phyloP scores from a whole-genome alignment of 2,888 invertebrate genomes.

The Prenolepis imparis region DNA sequence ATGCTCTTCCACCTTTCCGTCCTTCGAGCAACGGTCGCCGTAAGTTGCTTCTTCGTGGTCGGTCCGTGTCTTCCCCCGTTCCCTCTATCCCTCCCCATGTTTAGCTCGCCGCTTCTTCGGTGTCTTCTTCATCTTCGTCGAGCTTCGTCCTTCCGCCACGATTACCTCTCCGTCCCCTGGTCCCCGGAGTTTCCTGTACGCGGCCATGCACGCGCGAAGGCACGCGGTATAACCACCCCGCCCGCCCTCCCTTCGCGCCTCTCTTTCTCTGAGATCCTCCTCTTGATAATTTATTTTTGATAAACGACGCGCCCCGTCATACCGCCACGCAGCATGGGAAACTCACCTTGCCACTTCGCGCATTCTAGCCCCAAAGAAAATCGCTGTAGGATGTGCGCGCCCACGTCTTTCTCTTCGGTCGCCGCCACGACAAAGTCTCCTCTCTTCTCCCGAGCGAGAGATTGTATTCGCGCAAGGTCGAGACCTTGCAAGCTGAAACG shows the following conservation, averaged over 20 bases:
- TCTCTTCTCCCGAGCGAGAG: conserved; percentile 49
- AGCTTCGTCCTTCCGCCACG: conserved; percentile 40
- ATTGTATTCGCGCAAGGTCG: conserved; percentile 68
- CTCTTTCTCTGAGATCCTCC: conserved; percentile 30
- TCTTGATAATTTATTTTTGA: conserved; percentile 77
- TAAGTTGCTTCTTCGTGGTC: conserved; percentile 56
- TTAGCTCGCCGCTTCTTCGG: conserved; percentile 49
- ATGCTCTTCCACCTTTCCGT: conserved; percentile 81
- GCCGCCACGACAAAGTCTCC: conserved; percentile 17
- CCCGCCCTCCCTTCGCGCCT: conserved; percentile 13
- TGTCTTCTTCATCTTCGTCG: conserved; percentile 58
- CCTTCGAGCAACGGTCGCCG: conserved; percentile 67
- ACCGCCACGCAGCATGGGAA: conserved; percentile 68
- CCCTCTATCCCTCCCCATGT: conserved; percentile 45
- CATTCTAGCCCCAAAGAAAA: conserved; percentile 62
- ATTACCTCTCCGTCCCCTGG: conserved; percentile 42
- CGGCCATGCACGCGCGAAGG: conserved; percentile 64
- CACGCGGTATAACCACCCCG: conserved; percentile 42
- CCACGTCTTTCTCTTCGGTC: background rate
- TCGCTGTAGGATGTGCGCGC: conserved; percentile 64
- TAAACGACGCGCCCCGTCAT: conserved; percentile 70
- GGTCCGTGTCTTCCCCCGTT: conserved; percentile 49
- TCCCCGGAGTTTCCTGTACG: conserved; percentile 56
- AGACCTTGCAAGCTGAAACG: conserved; percentile 66
- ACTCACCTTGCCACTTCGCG: conserved; percentile 68